phyloP scores from a whole-genome alignment of 1,140 invertebrate genomes.

The Cherax destructor region DNA sequence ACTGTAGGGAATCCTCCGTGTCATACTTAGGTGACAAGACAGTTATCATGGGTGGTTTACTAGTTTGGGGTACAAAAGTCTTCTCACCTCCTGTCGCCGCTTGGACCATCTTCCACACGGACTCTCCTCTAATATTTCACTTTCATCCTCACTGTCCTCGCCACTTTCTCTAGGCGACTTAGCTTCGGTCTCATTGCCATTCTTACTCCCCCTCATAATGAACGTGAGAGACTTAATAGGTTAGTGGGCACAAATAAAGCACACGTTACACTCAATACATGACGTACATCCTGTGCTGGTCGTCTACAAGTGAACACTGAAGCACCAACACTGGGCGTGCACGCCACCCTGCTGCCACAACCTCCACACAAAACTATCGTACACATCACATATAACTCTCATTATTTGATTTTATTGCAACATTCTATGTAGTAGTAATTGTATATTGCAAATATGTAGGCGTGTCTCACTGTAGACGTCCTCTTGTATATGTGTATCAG shows the following conservation, averaged over 20 bases:
- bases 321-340: background rate
- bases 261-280: constrained; percentile 42
- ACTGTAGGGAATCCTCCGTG: background rate
- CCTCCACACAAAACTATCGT: background rate
- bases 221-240: constrained; percentile 45
- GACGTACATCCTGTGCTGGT: constrained; percentile 24
- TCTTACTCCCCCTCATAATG: constrained; percentile 72
- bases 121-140: constrained; percentile 97
- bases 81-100: constrained; percentile 93
- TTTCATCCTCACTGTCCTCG: constrained; percentile 96
- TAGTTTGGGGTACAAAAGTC: background rate
- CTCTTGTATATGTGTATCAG: background rate
- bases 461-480: background rate
- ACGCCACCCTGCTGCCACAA: constrained; percentile 13
- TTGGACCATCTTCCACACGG: constrained; percentile 99
- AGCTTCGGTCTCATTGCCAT: constrained; percentile 69
- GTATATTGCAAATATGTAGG: background rate
- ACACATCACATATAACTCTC: background rate
- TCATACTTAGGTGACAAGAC: background rate
- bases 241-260: constrained; percentile 34
- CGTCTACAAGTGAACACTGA: constrained; percentile 51
- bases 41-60: background rate
- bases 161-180: constrained; percentile 88
- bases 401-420: background rate
- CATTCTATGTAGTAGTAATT: too few species aligned